These are phyloP conservation scores for Mystacides longicornis DNA, from an alignment of 2,888 invertebrate genomes.

Conservation along the genomic window DNA sequence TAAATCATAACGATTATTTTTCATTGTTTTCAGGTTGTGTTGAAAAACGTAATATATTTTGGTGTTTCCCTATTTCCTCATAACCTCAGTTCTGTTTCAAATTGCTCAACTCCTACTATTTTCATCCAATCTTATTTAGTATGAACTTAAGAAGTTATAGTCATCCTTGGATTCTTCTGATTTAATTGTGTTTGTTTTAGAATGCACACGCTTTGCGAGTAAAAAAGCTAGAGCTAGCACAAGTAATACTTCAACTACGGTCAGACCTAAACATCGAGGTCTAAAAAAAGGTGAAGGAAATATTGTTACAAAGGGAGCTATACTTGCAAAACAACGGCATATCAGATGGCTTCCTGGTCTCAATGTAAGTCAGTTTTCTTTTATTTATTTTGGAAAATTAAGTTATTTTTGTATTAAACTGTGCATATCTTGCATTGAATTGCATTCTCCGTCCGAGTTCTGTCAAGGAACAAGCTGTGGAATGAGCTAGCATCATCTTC, in stretches of 20 bases:
- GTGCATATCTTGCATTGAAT: no score
- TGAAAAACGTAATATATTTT: no score
- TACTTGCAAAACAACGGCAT: slow-evolving; percentile 61
- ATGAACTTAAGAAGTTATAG: not conserved
- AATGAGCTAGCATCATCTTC: no score
- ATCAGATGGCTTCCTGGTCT: slow-evolving; percentile 74
- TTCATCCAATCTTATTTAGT: no score
- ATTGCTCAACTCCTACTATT: no score
- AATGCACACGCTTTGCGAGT: slow-evolving; percentile 52
- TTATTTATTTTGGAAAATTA: not conserved
- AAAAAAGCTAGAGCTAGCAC: slow-evolving; percentile 71
- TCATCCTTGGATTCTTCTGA: not conserved
- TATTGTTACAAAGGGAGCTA: slow-evolving; percentile 56
- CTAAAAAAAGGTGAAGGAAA: slow-evolving; percentile 69
- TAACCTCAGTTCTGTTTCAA: no score
- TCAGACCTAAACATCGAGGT: slow-evolving; percentile 68
- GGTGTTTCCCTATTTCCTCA: no score
- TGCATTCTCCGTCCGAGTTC: no score
- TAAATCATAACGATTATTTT: no score
- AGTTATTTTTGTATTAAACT: not conserved
- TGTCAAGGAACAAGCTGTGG: no score
- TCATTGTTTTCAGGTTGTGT: no score
- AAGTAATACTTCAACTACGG: slow-evolving; percentile 57
- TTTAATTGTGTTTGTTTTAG: slow-evolving; percentile 4
- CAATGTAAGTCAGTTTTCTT: slow-evolving; percentile 49